Evolutionary conservation across 2,888 invertebrate genomes (phyloP).

Genomic region (Dynastes grantii): DNA sequence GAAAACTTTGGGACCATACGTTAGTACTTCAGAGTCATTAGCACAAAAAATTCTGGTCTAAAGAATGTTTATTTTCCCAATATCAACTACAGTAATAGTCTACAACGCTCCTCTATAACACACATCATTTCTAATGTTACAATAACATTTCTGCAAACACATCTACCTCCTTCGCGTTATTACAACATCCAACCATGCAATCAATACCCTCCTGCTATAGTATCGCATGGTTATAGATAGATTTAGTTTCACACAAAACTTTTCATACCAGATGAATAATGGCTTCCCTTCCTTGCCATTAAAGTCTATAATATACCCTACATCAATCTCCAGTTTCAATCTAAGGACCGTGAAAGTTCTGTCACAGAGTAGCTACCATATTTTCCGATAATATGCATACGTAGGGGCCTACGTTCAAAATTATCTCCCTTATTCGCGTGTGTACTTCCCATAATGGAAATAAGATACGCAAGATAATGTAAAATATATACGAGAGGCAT

Average conservation of each 20-base stretch:
- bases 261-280: no score
- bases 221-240: neutral
- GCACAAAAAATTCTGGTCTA: no score
- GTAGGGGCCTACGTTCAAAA: neutral
- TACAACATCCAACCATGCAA: neutral
- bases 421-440: neutral
- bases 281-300: neutral
- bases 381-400: slow-evolving; percentile 12
- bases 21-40: no score
- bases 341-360: neutral
- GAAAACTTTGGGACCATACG: no score
- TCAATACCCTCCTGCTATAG: neutral
- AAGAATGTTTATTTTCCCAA: no score
- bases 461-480: neutral
- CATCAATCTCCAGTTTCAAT: slow-evolving; percentile 8
- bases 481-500: neutral
- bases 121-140: neutral
- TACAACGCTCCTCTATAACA: no score
- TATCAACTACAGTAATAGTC: no score
- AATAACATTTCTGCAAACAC: neutral
- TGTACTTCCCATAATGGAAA: slow-evolving; percentile 14
- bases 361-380: neutral
- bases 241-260: neutral
- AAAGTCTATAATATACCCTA: neutral
- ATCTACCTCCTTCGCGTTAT: neutral